phyloP scores from a whole-genome alignment of 2,113 vertebrate species.

The Progne subis region DNA sequence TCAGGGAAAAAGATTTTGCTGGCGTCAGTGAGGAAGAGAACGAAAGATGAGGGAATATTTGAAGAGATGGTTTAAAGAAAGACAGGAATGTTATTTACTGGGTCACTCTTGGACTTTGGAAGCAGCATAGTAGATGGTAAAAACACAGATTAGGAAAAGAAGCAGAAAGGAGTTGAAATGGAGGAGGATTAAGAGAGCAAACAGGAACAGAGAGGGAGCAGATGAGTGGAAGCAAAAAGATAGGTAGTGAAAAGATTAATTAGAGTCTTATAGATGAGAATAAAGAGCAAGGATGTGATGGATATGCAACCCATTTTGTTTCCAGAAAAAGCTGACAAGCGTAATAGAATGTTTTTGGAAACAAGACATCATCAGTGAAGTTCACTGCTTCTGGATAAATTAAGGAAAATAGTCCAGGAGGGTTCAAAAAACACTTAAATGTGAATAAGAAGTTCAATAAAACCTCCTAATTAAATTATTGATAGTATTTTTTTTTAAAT shows the following conservation, averaged over 20 bases:
- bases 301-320: conserved; percentile 15
- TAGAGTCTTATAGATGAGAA: background rate
- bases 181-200: background rate
- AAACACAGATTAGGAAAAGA: background rate
- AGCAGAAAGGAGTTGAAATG: background rate
- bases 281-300: background rate
- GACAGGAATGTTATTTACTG: background rate
- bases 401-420: background rate
- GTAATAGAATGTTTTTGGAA: background rate
- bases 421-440: background rate
- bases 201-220: background rate
- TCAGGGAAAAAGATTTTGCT: background rate
- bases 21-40: background rate
- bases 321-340: background rate
- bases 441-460: background rate
- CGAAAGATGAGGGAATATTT: background rate
- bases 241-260: conserved; percentile 19
- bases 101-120: background rate
- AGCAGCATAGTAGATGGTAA: background rate
- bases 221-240: background rate
- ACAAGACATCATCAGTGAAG: background rate
- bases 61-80: background rate
- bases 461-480: background rate
- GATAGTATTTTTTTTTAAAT: background rate
- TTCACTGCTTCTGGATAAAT: background rate